Percentiles rank a stretch among this genome's conserved stretches.
phyloP scores from a whole-genome alignment of 2,113 vertebrate species.

The Argyrosomus japonicus region DNA sequence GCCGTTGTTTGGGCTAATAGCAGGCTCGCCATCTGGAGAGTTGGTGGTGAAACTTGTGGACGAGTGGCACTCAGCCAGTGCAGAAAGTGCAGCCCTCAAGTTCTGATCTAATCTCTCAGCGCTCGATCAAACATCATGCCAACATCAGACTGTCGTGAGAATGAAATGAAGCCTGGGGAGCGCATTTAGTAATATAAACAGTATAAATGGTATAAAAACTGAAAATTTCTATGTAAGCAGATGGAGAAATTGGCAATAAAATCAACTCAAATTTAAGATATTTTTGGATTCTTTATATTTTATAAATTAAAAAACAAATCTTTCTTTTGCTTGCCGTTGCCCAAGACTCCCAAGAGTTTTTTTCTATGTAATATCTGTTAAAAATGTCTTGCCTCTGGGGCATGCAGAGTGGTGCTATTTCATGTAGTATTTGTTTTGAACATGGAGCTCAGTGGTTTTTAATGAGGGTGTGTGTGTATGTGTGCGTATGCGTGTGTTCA shows the following conservation, averaged over 20 bases:
- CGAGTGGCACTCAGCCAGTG: conserved; percentile 30
- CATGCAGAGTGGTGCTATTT: conserved; percentile 34
- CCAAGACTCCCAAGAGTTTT: conserved; percentile 1
- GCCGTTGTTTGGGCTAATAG: conserved; percentile 51
- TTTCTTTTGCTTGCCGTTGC: not conserved
- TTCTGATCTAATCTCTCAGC: conserved; percentile 51
- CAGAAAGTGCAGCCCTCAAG: conserved; percentile 25
- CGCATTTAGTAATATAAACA: conserved; percentile 15
- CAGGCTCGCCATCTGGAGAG: conserved; percentile 7
- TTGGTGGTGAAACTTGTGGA: conserved; percentile 22
- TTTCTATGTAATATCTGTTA: conserved; percentile 41
- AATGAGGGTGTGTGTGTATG: conserved; percentile 35
- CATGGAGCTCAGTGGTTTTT: conserved; percentile 27
- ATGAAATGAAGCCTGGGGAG: conserved; percentile 10
- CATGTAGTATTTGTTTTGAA: conserved; percentile 51
- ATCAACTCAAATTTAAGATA: not conserved
- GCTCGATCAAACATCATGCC: conserved; percentile 17
- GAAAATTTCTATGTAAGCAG: not conserved
- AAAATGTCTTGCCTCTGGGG: conserved; percentile 36
- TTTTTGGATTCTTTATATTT: not conserved
- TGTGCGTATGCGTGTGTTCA: conserved; percentile 19
- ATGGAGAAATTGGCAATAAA: not conserved
- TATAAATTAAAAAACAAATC: not conserved
- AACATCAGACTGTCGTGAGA: conserved; percentile 27
- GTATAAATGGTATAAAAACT: not conserved